Percentiles rank a stretch among this genome's conserved stretches.
Conservation (phyloP, 1,140 invertebrate genomes). For the Eubasilissa regina region DNA sequence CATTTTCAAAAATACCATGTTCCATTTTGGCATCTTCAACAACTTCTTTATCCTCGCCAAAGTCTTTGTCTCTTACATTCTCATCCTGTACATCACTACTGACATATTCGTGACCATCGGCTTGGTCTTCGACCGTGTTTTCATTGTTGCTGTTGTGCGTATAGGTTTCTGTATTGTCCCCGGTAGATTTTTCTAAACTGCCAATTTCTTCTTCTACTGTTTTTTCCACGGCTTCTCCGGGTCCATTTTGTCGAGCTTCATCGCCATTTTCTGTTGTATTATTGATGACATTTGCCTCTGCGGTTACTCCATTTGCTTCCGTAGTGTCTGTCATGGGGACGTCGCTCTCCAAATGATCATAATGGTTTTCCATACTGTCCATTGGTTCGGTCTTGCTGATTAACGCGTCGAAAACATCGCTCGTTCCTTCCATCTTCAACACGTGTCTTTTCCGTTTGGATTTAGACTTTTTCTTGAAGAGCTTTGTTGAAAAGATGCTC, state of each 20-base stretch:
- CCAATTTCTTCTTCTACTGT: not conserved
- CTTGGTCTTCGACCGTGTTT: too few relatives aligned
- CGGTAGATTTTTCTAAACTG: too few relatives aligned
- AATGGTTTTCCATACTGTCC: conserved; percentile 7
- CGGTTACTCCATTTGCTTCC: not conserved
- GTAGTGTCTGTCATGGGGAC: conserved; percentile 1
- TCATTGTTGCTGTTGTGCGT: too few relatives aligned
- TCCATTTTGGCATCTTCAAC: conserved; percentile 1
- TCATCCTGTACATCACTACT: not conserved
- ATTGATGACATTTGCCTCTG: not conserved
- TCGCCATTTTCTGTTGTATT: conserved; percentile 7
- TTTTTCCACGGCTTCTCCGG: not conserved
- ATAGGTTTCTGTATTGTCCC: too few relatives aligned
- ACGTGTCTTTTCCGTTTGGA: conserved; percentile 39
- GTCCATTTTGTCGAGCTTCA: not conserved
- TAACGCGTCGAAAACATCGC: conserved; percentile 11
- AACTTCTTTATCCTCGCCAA: not conserved
- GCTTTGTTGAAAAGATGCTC: conserved; percentile 54
- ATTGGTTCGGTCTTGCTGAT: conserved; percentile 17
- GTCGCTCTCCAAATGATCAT: conserved; percentile 7
- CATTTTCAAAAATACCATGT: not conserved
- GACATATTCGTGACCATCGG: not conserved
- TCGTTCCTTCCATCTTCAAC: not conserved
- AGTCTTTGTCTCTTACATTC: not conserved
- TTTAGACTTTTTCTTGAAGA: conserved; percentile 48